These are phyloP conservation scores for Zygothrica quintamaculata DNA, from an alignment of 2,888 invertebrate species.

Conservation along the genomic window DNA sequence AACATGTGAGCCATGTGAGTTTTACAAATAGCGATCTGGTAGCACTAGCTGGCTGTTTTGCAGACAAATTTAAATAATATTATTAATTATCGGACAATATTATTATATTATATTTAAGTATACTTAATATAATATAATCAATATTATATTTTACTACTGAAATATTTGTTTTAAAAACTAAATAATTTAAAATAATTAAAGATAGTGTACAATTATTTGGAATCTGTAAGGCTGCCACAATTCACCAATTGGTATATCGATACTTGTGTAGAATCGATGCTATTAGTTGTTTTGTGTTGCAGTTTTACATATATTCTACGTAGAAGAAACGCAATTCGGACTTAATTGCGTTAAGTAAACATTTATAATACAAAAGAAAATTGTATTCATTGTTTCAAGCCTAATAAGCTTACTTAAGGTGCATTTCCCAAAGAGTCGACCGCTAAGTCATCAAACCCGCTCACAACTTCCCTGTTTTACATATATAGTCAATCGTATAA, in stretches of 20 bases:
- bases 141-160: too few species aligned
- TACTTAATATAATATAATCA: too few species aligned
- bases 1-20: slow-evolving; percentile 26
- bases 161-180: too few species aligned
- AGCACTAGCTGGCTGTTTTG: neutral
- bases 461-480: slow-evolving; percentile 32
- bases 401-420: too few species aligned
- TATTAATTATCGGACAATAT: neutral
- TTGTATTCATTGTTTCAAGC: too few species aligned
- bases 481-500: slow-evolving; percentile 43
- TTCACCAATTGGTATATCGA: slow-evolving; percentile 18
- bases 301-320: slow-evolving; percentile 33
- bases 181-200: too few species aligned
- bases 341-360: too few species aligned
- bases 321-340: slow-evolving; percentile 6
- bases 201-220: too few species aligned
- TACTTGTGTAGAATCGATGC: slow-evolving; percentile 29
- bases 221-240: slow-evolving; percentile 6
- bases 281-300: slow-evolving; percentile 12
- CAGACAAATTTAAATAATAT: too few species aligned
- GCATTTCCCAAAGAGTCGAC: neutral
- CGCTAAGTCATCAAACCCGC: neutral
- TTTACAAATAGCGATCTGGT: slow-evolving; percentile 7
- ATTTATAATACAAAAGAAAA: too few species aligned
- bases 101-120: neutral